These are phyloP conservation scores for Gymnocypris eckloni DNA, from an alignment of 2,797 vertebrate species.

Conservation along the genomic window DNA sequence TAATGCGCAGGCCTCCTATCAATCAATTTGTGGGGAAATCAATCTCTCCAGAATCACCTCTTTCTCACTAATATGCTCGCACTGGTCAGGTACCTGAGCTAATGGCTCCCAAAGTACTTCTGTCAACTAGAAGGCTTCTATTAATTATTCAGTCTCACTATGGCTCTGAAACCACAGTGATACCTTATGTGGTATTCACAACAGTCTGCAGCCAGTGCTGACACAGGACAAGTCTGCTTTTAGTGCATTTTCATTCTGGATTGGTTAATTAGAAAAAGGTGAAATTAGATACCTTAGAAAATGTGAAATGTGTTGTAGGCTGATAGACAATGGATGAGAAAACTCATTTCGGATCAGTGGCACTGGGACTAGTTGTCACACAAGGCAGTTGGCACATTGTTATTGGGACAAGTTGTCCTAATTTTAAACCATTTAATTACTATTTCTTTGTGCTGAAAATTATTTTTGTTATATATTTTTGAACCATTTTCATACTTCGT, in stretches of 20 bases:
- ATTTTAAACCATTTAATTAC: not conserved
- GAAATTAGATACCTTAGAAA: slow-evolving; percentile 34
- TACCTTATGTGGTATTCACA: slow-evolving; percentile 74
- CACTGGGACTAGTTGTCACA: not conserved
- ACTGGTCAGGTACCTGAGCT: slow-evolving; percentile 71
- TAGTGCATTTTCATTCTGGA: slow-evolving; percentile 54
- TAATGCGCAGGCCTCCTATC: slow-evolving; percentile 66
- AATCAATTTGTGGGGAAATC: slow-evolving; percentile 69
- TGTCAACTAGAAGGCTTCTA: slow-evolving; percentile 74
- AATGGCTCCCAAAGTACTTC: slow-evolving; percentile 79
- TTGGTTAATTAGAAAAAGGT: slow-evolving; percentile 54
- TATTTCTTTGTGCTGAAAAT: not conserved
- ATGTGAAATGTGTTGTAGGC: slow-evolving; percentile 1
- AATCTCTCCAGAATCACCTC: slow-evolving; percentile 69
- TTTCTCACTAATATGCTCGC: slow-evolving; percentile 76
- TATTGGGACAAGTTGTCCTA: not conserved
- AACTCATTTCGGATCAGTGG: not conserved
- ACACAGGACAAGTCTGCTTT: slow-evolving; percentile 61
- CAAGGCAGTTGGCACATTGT: not conserved
- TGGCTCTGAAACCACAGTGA: slow-evolving; percentile 65
- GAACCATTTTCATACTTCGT: not conserved
- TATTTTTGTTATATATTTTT: not conserved
- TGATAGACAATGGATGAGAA: not conserved
- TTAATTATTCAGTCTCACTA: slow-evolving; percentile 81
- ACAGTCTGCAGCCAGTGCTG: slow-evolving; percentile 51